Evolutionary conservation across 1,140 invertebrate species (phyloP).

Genomic region (Radopholus similis): DNA sequence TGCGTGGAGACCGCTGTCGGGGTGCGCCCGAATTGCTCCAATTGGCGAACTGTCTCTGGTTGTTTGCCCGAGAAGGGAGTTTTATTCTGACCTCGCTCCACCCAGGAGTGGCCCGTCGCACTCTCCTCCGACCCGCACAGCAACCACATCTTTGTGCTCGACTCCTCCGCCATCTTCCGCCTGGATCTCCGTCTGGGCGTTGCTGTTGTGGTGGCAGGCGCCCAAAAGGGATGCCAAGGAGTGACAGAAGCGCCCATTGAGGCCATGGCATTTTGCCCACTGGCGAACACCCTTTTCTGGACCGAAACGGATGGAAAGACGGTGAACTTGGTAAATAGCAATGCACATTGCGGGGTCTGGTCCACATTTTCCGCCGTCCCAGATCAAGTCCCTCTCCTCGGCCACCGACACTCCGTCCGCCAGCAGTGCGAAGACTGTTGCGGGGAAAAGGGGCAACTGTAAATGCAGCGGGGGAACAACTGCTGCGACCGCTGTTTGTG

Average conservation of each 20-base stretch:
- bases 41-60: constrained; percentile 11
- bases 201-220: constrained; percentile 1
- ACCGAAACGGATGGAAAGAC: constrained; percentile 10
- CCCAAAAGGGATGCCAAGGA: constrained; percentile 7
- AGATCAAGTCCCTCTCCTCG: neutral
- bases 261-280: neutral
- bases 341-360: neutral
- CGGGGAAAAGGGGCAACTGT: no score
- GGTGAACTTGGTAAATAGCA: constrained; percentile 10
- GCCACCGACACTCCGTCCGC: neutral
- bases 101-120: constrained; percentile 14
- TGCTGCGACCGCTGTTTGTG: no score
- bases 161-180: constrained; percentile 7
- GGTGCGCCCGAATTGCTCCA: neutral
- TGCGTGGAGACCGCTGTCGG: constrained; percentile 1
- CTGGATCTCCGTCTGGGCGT: neutral
- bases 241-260: neutral
- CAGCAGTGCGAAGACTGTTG: neutral
- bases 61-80: neutral
- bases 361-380: neutral
- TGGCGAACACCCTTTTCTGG: neutral
- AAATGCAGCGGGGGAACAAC: no score
- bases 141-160: constrained; percentile 2
- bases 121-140: constrained; percentile 1
- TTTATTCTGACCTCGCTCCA: neutral